Base-by-base conservation (phyloP, 2,113 vertebrate species). In the Synchiropus splendidus region DNA sequence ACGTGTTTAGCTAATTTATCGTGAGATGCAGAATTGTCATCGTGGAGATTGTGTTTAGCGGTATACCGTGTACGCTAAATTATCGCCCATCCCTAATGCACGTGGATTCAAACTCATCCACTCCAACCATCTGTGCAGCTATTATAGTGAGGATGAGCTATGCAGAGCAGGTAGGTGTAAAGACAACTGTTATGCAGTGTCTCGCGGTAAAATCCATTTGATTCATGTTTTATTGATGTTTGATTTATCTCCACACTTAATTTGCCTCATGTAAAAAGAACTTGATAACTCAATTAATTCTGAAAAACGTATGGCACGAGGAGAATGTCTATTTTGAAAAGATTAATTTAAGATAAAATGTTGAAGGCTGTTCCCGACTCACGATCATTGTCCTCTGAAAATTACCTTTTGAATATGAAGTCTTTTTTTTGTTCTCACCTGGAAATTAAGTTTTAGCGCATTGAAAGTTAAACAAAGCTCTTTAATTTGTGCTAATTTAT, bases 231-330 rank as follows among this genome's bases (percentile, higher is more conserved):
- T 32, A 52, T 18, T 9, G 9, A 34, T 34, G 34, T 15, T 40
- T 27, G 56, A 47, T 21, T 48, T 39, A 46, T 41, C 15, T 49
- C 17, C 5, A 6, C 51, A 58, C 42, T 45, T 58, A 16, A 45
- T 59, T 71, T 39, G 54, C 35, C 13, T 34, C n/a, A 48, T 12
- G 36, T 62, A 53, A 72, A 69, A 63, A 58, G 38, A 58, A 39
- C 21, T 9, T 13, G 21, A 64, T 59, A 56, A 64, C 6, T 12
- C 42, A 58, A 45, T 64, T 67, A 70, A 62, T 35, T 61, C 37
- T 44, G 33, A 53, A 14, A 27, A 27, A 27, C 8, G 14, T 12
- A 12, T 16, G 47, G 17, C 10, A 39, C 45, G 44, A 1, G 11
- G 31, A 42, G 53, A 48, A 51, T 32, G 51, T 11, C 15, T 36